Conservation (phyloP, 2,113 vertebrate genomes). For the Terrapene triunguis region DNA sequence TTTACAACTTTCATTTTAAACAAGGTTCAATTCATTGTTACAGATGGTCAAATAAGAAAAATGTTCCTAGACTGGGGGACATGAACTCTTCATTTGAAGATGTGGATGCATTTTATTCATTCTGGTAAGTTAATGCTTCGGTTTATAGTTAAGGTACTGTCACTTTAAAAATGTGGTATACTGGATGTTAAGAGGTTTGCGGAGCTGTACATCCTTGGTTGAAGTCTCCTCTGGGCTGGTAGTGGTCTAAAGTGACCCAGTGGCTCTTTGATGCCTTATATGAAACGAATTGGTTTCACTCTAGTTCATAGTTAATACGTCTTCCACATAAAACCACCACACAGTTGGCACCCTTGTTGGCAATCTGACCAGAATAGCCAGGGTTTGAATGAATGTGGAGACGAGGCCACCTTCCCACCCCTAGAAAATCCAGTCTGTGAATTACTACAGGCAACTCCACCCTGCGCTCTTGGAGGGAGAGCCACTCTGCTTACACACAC, state of each 20-base stretch:
- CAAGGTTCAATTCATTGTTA: conserved; percentile 24
- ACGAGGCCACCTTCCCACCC: neutral
- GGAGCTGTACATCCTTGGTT: neutral
- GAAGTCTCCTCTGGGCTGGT: neutral
- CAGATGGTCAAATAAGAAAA: conserved; percentile 96
- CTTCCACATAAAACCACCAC: rapidly evolving
- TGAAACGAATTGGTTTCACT: neutral
- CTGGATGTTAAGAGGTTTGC: neutral
- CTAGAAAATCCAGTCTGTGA: neutral
- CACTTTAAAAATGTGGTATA: neutral
- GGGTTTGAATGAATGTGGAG: neutral
- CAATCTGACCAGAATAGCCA: neutral
- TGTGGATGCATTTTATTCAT: conserved; percentile 97
- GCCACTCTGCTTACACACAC: neutral
- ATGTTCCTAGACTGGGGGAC: conserved; percentile 89
- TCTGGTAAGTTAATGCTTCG: conserved; percentile 84
- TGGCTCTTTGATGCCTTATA: neutral
- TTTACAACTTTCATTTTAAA: neutral
- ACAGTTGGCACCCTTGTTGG: neutral
- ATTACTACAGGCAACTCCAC: neutral
- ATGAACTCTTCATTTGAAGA: conserved; percentile 93
- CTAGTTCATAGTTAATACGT: neutral
- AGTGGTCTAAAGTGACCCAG: neutral
- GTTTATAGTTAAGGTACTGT: neutral
- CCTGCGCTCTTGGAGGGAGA: neutral